A percentile compares a stretch with the other conserved stretches of the same genome.
These are phyloP conservation scores for Clarias pachynema DNA, from an alignment of 2,797 vertebrate species.

Conservation along the genomic window DNA sequence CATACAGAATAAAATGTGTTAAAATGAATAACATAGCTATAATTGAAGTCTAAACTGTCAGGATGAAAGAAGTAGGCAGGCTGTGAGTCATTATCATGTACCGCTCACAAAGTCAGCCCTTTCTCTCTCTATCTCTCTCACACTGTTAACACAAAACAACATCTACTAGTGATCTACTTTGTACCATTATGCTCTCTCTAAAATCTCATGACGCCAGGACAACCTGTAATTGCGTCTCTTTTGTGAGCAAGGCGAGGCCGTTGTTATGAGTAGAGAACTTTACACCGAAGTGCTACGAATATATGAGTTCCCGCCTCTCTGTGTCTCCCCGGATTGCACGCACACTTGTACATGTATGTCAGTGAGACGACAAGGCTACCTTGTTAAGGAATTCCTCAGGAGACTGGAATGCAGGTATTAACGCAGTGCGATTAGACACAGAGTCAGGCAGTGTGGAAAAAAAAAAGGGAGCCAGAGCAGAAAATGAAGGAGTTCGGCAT, in stretches of 20 bases:
- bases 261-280: not conserved
- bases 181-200: not conserved
- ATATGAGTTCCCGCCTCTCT: not conserved
- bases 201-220: slow-evolving; percentile 2
- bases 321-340: slow-evolving; percentile 19
- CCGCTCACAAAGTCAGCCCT: not conserved
- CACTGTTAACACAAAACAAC: not conserved
- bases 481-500: not conserved
- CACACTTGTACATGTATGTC: slow-evolving; percentile 51
- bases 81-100: not conserved
- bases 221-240: not conserved
- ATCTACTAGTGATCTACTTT: not conserved
- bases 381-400: slow-evolving; percentile 78
- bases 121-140: no score
- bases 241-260: not conserved
- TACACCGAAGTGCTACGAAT: not conserved
- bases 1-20: not conserved
- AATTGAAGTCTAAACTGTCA: not conserved
- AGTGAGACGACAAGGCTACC: slow-evolving; percentile 70
- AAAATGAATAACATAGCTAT: not conserved
- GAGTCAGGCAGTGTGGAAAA: slow-evolving; percentile 33
- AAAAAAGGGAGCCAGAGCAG: slow-evolving; percentile 14
- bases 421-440: slow-evolving; percentile 70
- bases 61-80: not conserved
- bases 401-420: slow-evolving; percentile 81